Percentiles rank a stretch among this genome's conserved stretches.
These are phyloP conservation scores for Anastrepha obliqua DNA, from an alignment of 1,140 invertebrate species.

Conservation along the genomic window DNA sequence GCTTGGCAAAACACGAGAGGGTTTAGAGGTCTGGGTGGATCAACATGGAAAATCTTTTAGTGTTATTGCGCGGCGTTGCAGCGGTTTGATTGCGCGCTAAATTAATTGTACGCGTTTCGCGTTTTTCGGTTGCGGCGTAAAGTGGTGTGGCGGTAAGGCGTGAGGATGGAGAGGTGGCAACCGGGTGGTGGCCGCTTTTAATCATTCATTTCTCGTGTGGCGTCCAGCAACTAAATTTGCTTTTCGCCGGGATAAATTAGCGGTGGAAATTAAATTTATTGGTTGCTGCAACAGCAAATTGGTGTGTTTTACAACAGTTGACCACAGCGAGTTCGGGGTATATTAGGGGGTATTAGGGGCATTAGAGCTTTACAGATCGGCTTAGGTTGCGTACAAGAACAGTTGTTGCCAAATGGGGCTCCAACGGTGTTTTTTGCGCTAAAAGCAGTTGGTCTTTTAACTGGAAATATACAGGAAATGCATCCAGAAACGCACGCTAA, in stretches of 20 bases:
- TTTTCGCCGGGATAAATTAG: constrained; percentile 39
- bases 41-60: constrained; percentile 43
- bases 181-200: constrained; percentile 7
- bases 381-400: no score
- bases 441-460: no score
- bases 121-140: constrained; percentile 9
- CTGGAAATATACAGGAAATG: no score
- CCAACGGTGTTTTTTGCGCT: no score
- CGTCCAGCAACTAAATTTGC: constrained; percentile 30
- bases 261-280: constrained; percentile 49
- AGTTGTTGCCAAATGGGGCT: no score
- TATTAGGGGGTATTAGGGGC: not conserved
- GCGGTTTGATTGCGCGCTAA: constrained; percentile 49
- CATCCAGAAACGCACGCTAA: no score
- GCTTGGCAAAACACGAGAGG: not conserved
- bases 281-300: constrained; percentile 45
- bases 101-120: constrained; percentile 42
- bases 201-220: constrained; percentile 19
- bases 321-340: not conserved
- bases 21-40: not conserved
- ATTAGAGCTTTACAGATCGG: not conserved
- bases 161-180: not conserved
- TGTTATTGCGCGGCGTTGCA: constrained; percentile 35
- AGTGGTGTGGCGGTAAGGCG: not conserved
- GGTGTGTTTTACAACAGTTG: constrained; percentile 24